A percentile compares a stretch with the other conserved stretches of the same genome.
phyloP scores from a whole-genome alignment of 2,797 vertebrate genomes.

The Coregonus ussuriensis region DNA sequence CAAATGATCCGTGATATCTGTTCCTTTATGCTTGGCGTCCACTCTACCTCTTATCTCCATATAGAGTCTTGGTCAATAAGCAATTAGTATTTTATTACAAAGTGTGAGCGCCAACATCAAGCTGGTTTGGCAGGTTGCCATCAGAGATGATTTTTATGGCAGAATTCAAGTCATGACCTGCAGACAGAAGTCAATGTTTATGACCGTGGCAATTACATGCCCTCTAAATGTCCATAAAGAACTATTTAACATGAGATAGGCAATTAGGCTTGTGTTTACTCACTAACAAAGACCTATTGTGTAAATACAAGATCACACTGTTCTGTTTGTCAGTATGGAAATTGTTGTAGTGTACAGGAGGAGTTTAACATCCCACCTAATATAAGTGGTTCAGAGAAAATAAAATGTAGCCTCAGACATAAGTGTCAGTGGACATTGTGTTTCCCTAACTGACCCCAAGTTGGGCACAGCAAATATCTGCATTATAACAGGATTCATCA shows the following conservation, averaged over 20 bases:
- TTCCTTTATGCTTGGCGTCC: slow-evolving; percentile 51
- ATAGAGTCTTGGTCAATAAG: slow-evolving; percentile 73
- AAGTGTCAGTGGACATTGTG: background rate
- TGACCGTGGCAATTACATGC: slow-evolving; percentile 65
- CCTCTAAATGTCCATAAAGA: slow-evolving; percentile 72
- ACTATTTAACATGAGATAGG: slow-evolving; percentile 70
- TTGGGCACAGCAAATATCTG: background rate
- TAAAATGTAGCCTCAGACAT: background rate
- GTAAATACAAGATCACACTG: background rate
- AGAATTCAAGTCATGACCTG: slow-evolving; percentile 62
- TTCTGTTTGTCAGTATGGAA: background rate
- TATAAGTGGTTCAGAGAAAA: background rate
- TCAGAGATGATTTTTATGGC: slow-evolving; percentile 72
- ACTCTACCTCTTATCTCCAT: slow-evolving; percentile 54
- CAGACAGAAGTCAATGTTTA: slow-evolving; percentile 78
- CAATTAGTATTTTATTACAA: slow-evolving; percentile 82
- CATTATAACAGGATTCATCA: background rate
- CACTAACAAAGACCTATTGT: slow-evolving; percentile 54
- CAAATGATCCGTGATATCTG: slow-evolving; percentile 53
- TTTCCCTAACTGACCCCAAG: background rate
- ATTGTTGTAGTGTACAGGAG: background rate
- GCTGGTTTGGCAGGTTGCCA: slow-evolving; percentile 57
- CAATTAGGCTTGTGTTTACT: slow-evolving; percentile 72
- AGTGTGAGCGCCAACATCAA: slow-evolving; percentile 56
- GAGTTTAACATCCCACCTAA: background rate